Percentiles rank a stretch among this genome's conserved stretches.
phyloP scores from a whole-genome alignment of 2,888 invertebrate genomes.

The Cataglyphis livida region DNA sequence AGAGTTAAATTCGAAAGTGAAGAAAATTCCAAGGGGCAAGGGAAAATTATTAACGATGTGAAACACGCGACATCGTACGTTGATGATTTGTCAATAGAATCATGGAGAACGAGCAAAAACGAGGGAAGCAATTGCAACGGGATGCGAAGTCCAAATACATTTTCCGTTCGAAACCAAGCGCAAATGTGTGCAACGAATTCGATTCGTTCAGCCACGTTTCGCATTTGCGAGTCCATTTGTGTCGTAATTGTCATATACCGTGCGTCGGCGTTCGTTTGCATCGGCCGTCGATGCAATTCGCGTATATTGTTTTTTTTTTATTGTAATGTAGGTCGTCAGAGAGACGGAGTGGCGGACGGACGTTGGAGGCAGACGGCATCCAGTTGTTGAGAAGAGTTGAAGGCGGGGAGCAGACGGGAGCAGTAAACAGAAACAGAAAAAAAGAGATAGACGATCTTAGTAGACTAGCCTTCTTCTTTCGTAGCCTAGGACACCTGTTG shows the following conservation, averaged over 20 bases:
- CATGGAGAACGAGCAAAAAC: neutral
- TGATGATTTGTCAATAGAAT: constrained; percentile 15
- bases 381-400: constrained; percentile 86
- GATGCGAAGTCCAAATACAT: constrained; percentile 12
- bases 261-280: constrained; percentile 22
- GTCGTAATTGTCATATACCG: constrained; percentile 28
- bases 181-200: constrained; percentile 22
- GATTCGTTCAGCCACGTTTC: constrained; percentile 35
- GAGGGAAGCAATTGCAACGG: neutral
- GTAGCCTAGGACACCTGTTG: constrained; percentile 71
- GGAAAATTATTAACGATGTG: neutral
- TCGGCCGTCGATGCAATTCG: constrained; percentile 14
- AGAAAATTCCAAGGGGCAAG: neutral
- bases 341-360: constrained; percentile 85
- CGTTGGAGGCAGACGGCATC: constrained; percentile 86
- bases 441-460: constrained; percentile 84
- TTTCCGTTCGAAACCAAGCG: neutral
- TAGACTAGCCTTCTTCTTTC: constrained; percentile 78
- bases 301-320: constrained; percentile 58
- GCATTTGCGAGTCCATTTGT: constrained; percentile 26
- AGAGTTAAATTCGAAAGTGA: constrained; percentile 8
- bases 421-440: constrained; percentile 86
- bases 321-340: constrained; percentile 82
- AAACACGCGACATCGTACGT: neutral
- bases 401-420: constrained; percentile 85